phyloP scores from a whole-genome alignment of 2,888 invertebrate species.

The Ichneumoninae sp. region DNA sequence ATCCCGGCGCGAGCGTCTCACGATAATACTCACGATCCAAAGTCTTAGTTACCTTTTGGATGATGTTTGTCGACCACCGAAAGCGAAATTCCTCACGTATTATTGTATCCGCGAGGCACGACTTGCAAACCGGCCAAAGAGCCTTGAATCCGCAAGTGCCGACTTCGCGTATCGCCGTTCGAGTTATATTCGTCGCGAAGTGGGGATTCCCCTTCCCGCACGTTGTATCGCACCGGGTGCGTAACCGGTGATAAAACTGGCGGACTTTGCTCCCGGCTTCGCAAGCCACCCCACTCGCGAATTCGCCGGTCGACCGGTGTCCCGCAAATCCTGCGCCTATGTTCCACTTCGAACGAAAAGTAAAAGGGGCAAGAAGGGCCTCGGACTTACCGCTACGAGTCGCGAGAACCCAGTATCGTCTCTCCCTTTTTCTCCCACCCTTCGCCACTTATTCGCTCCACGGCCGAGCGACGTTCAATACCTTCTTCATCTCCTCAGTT shows the following conservation, averaged over 20 bases:
- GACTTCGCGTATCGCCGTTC: background rate
- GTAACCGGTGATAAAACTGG: background rate
- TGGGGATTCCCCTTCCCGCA: background rate
- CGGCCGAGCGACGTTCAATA: background rate
- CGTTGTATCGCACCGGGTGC: conserved; percentile 8
- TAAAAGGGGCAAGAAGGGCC: background rate
- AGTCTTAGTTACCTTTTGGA: background rate
- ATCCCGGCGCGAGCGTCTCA: too few species aligned
- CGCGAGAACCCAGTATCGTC: background rate
- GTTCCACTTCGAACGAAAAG: background rate
- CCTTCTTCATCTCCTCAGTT: background rate
- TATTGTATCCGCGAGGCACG: background rate
- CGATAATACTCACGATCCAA: background rate
- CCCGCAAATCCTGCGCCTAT: conserved; percentile 1
- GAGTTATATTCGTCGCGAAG: conserved; percentile 12
- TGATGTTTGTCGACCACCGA: background rate
- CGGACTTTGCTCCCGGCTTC: background rate
- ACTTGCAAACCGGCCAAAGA: background rate
- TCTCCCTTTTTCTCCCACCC: background rate
- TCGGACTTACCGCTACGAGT: background rate
- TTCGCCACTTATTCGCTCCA: background rate
- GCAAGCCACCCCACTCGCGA: background rate
- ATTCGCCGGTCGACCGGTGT: background rate
- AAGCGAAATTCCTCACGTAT: background rate
- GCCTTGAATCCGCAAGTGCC: background rate